Evolutionary conservation across 2,113 vertebrate species (phyloP).

Genomic region (Platysteira castanea): DNA sequence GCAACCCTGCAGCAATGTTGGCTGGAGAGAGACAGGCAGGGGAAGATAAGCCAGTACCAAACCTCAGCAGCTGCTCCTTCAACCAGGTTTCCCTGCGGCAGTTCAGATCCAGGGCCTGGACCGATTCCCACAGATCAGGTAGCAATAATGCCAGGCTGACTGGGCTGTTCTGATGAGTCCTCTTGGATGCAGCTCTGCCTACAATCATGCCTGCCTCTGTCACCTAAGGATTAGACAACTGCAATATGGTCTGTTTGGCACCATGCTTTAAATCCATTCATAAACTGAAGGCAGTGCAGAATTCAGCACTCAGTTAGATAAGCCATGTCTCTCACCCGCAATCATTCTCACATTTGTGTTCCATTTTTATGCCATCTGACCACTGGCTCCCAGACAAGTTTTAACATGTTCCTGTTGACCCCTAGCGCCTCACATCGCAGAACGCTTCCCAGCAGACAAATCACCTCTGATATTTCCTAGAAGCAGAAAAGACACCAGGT

Average conservation of each 20-base stretch:
- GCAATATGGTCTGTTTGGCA: slow-evolving; percentile 60
- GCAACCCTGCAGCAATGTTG: not conserved
- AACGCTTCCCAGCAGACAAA: not conserved
- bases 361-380: not conserved
- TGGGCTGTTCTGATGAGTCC: slow-evolving; percentile 13
- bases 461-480: not conserved
- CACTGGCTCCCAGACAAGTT: not conserved
- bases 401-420: not conserved
- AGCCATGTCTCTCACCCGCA: not conserved
- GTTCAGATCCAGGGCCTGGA: not conserved
- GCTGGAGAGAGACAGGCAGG: not conserved
- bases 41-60: not conserved
- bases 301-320: slow-evolving; percentile 9
- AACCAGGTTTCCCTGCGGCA: not conserved
- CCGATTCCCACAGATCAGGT: not conserved
- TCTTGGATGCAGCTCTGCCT: slow-evolving; percentile 48
- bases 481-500: not conserved
- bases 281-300: slow-evolving; percentile 27
- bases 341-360: not conserved
- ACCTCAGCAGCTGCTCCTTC: not conserved
- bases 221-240: slow-evolving; percentile 55
- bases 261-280: slow-evolving; percentile 40
- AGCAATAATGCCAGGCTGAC: slow-evolving; percentile 29
- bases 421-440: not conserved
- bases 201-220: slow-evolving; percentile 31